Base-by-base conservation (phyloP, 2,888 invertebrate genomes). In the Drosophila setosimentum region DNA sequence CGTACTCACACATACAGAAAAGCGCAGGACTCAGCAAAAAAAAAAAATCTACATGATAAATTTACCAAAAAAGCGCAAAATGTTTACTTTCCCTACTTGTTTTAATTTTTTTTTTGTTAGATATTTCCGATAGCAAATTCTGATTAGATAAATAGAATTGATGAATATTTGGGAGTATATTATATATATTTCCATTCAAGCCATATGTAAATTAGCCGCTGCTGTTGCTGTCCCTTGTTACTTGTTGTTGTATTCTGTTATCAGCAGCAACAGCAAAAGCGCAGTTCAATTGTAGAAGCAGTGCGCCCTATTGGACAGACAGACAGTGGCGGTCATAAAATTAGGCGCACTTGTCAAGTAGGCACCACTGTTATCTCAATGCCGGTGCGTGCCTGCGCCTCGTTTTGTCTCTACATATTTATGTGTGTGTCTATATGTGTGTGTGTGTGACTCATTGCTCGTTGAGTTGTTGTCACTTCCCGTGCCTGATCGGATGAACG, bases 171-270 rank as follows among this genome's bases (percentile, higher is more conserved):
- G 53, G 18, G n/a, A 13, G n/a, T 37, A 27, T 54, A 27, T 54
- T 67, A 49, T 57, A 67, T 42, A 55, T 61, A 62, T 67, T 68
- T 68, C 55, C 42, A 77, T 81, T 66, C 71, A 59, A 83, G 79
- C 87, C 87, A 87, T 87, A 87, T 89, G 87, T 80, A 89, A 87
- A 89, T 89, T 89, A 76, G 70, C 68, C 68, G 55, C 57, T 60
- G 62, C 70, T 66, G 55, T 29, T 49, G 58, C 60, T 37, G 57
- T 57, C 48, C 61, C 48, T 68, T 73, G 68, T 61, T 57, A 40
- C 16, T 42, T 61, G 53, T 48, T 66, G 49, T 62, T 72, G 53
- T 67, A 50, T 57, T 57, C 53, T 63, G 60, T 73, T 54, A 85
- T 75, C 72, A 79, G 73, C 68, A 73, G 62, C 63, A 71, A 71